Base-by-base conservation (phyloP, 2,797 vertebrate genomes). In the Cyclopterus lumpus region DNA sequence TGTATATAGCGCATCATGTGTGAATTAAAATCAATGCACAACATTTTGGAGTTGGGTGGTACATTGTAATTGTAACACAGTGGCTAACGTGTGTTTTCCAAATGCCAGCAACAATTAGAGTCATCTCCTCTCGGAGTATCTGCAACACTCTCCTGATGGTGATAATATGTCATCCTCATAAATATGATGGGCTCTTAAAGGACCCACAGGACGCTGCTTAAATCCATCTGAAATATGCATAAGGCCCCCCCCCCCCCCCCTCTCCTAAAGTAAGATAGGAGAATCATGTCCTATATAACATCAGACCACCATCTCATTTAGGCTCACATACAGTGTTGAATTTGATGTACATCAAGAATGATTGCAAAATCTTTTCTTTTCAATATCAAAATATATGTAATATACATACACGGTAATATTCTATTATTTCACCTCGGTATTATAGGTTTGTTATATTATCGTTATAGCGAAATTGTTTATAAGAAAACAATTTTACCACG, bases 161-260 rank as follows among this genome's bases (percentile, higher is more conserved):
- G 79, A 91, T 90, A 90, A 92, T 92, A 91, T 87, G 86, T 74
- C 12, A 3, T 71, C 80, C 80, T 93, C 87, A 91, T 92, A 86
- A 92, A 92, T 93, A 92, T 82, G 90, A 91, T 68, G 85, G 75
- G 81, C 91, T 90, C 75, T 91, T 90, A 91, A 89, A 89, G 73
- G 83, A 88, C 87, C 90, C 91, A 89, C 86, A 92, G 89, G 91
- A 90, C 68, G 8, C 44, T 75, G 78, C 84, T 92, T 91, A 89
- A 91, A 90, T 86, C 81, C 73, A 78, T 86, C 83, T 94, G 76
- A 92, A 93, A 93, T 90, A 93, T 93, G 90, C 88, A 93, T 89
- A 88, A 75, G 82, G 77, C 77, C 67, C 74, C 62, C 81, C 74
- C 64, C 64, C 7, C 53, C 11, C 22, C 22, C 26, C 28, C 22